Base-by-base conservation (phyloP, 2,113 vertebrate species). In the Rostratula benghalensis region DNA sequence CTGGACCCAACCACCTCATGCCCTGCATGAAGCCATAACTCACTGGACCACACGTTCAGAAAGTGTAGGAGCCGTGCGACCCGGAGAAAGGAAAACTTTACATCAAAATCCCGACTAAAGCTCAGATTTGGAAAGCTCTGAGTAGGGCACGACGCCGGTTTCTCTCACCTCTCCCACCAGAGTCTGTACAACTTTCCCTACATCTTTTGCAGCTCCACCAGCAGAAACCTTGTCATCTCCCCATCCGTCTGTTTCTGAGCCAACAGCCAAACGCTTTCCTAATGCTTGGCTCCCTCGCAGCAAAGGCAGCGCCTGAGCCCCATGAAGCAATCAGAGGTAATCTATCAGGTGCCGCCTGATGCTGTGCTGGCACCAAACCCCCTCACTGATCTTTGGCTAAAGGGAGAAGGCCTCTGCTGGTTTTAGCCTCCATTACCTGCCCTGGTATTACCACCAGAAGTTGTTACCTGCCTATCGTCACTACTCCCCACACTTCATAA, bases 401-500 rank as follows among this genome's bases (percentile, higher is more conserved):
- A 22, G 0, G 27, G 16, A 54, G 75, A 50, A 53, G 54, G 20
- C 15, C 65, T 35, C 13, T 91, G 17, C 74, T 43, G 90, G 74
- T 31, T 23, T 16, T 5, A 80, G 79, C 83, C 89, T 51, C 83
- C 27, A 2, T 27, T 24, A 33, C 73, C n/a, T 3, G 67, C 53
- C 46, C 93, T 83, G 93, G 83, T 82, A 82, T 95, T 85, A 68
- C 94, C 95, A 94, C 87, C 91, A 80, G 93, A 88, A 94, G 94
- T 60, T 94, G 91, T 69, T 83, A 56, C 68, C 96, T 91, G 93
- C 90, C 93, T 92, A 88, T 96, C 90, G 31, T 94, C 95, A 57
- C 96, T 39, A 41, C 85, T 21, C 11, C 11, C 0, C 74, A 91
- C 93, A 93, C 93, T 80, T 85, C 95, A 88, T 93, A 82, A 96